Evolutionary conservation across 2,797 vertebrate species (phyloP).

Genomic region (Oreochromis mossambicus): DNA sequence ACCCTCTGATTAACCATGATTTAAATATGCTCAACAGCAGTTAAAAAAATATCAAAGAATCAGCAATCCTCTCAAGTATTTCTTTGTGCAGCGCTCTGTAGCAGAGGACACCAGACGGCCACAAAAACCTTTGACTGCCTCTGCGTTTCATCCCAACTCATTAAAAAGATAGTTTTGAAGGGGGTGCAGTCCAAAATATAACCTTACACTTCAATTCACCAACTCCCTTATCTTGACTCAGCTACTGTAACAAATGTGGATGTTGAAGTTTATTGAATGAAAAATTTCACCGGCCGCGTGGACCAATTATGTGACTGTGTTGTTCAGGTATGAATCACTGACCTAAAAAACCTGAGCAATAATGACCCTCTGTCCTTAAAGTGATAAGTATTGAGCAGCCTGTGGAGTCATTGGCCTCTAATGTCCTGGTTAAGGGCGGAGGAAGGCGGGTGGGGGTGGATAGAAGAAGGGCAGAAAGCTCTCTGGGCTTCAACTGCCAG

Average conservation of each 20-base stretch:
- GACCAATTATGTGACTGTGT: slow-evolving; percentile 18
- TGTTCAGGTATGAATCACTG: slow-evolving; percentile 40
- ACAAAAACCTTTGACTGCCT: slow-evolving; percentile 33
- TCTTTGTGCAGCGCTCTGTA: slow-evolving; percentile 11
- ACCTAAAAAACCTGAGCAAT: slow-evolving; percentile 25
- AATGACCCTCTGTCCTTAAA: slow-evolving; percentile 36
- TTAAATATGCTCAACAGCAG: neutral
- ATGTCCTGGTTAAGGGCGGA: neutral
- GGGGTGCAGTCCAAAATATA: neutral
- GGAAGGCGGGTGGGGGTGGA: slow-evolving; percentile 19
- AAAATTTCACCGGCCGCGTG: neutral
- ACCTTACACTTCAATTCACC: slow-evolving; percentile 17
- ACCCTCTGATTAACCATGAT: slow-evolving; percentile 3
- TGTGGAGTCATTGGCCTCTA: slow-evolving; percentile 26
- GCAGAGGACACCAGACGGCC: slow-evolving; percentile 30
- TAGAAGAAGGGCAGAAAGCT: slow-evolving; percentile 32
- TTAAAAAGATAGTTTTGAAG: slow-evolving; percentile 30
- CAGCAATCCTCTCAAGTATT: neutral
- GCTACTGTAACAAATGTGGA: slow-evolving; percentile 7
- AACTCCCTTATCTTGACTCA: neutral
- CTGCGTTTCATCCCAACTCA: slow-evolving; percentile 55
- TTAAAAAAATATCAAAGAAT: slow-evolving; percentile 31
- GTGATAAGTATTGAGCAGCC: slow-evolving; percentile 44
- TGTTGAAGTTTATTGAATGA: slow-evolving; percentile 9
- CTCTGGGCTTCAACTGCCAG: slow-evolving; percentile 30